Percentiles rank a stretch among this genome's conserved stretches.
Conservation (phyloP, 37 sponge, comb jelly and placozoan species). For the Petrosia ficiformis region DNA sequence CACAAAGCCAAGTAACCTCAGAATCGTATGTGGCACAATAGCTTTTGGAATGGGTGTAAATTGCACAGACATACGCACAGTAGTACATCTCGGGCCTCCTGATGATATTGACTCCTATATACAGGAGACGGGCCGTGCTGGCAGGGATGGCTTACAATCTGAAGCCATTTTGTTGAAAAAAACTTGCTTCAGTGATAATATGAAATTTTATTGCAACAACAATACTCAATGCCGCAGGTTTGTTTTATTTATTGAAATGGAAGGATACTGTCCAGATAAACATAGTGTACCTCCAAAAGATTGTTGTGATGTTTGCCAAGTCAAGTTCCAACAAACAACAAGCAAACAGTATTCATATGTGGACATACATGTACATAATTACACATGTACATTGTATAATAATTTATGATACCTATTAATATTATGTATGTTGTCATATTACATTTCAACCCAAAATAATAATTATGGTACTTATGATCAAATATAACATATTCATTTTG, state of each 20-base stretch:
- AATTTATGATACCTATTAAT: background rate
- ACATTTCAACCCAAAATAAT: too few relatives aligned
- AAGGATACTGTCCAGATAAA: too few relatives aligned
- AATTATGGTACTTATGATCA: too few relatives aligned
- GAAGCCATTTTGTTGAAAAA: slow-evolving; percentile 16
- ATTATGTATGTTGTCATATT: background rate
- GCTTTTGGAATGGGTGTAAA: slow-evolving; percentile 60
- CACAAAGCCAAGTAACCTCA: slow-evolving; percentile 7
- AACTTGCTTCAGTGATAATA: background rate
- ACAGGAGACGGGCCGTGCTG: slow-evolving; percentile 48
- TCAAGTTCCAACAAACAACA: background rate
- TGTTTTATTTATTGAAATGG: background rate
- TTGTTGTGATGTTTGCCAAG: too few relatives aligned
- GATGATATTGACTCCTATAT: slow-evolving; percentile 31
- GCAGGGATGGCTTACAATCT: slow-evolving; percentile 40
- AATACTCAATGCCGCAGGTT: slow-evolving; percentile 1
- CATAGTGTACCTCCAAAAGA: too few relatives aligned
- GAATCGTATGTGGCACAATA: slow-evolving; percentile 36
- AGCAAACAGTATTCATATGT: background rate
- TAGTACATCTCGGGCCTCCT: slow-evolving; percentile 45
- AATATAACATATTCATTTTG: background rate
- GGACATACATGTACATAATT: background rate
- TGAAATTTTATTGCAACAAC: background rate
- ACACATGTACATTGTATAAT: slow-evolving; percentile 4
- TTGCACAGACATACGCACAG: slow-evolving; percentile 32